These are phyloP conservation scores for Harmothoe impar DNA, from an alignment of 2,888 invertebrate genomes.

Conservation along the genomic window DNA sequence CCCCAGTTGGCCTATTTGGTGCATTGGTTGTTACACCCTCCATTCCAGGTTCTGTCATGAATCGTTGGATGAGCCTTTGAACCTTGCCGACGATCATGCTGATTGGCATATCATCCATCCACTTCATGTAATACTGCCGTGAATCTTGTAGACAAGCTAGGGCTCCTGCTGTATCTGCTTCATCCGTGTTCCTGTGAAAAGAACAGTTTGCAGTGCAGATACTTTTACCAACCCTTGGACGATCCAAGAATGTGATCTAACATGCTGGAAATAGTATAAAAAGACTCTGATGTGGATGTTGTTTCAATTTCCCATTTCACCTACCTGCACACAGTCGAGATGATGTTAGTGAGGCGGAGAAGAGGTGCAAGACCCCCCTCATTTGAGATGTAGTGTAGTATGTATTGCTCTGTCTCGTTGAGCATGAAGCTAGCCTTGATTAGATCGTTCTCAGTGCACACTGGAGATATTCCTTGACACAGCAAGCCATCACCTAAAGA, in stretches of 20 bases:
- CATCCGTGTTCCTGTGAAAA: background rate
- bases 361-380: background rate
- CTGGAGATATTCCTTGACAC: background rate
- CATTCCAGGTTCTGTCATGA: background rate
- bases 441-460: background rate
- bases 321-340: background rate
- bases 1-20: background rate
- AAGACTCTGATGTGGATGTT: background rate
- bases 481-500: background rate
- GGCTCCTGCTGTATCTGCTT: background rate
- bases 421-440: background rate
- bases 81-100: background rate
- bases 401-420: background rate
- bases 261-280: background rate
- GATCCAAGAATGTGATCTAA: background rate
- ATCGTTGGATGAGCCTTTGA: background rate
- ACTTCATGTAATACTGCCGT: background rate
- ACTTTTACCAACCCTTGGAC: background rate
- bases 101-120: background rate
- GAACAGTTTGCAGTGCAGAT: background rate
- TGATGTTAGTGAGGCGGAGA: background rate
- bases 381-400: background rate
- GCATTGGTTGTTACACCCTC: background rate
- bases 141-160: background rate
- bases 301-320: background rate